Evolutionary conservation across 2,797 vertebrate species (phyloP), one percentile per base, ranked within the genome.

Genomic region (Halcyon chelicuti): DNA sequence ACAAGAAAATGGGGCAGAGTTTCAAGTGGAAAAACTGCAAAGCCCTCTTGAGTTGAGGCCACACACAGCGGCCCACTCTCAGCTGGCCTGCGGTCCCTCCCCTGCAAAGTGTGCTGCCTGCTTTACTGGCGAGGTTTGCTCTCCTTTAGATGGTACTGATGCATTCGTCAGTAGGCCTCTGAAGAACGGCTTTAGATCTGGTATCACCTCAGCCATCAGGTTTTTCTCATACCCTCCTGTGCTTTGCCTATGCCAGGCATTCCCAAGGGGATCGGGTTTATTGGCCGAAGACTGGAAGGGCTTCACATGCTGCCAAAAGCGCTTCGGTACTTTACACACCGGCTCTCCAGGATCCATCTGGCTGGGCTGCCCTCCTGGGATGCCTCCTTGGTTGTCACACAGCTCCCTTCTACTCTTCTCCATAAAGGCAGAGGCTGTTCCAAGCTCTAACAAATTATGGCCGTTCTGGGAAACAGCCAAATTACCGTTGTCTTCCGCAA

Each of bases 51-150:
- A 92, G 62, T 46, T 46, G 26, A 1, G 37, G 35, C 89, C 87
- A 83, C 81, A 75, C 86, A 84, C 55, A 77, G 65, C 57, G 0
- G 0, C 44, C 49, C 0, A 0, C 55, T 75, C 57, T 51, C 77
- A 73, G 81, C 74, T 87, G 52, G 63, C 77, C 57, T 29, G 49
- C 80, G 67, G 90, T 63, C 57, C 40, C 15, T 61, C 31, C n/a
- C 28, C 55, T 52, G 71, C 52, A 33, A 91, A 82, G 29, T 8
- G 28, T 42, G 40, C 81, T n/a, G 55, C 52, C 46, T 1, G 13
- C 42, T 61, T 40, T 58, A 23, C 74, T 54, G 28, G 10, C 33
- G 25, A 39, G 21, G 31, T 87, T 84, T 65, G 57, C 47, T 47
- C 75, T 78, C 81, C 63, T 61, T 79, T 28, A 63, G 29, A 33